These are phyloP conservation scores for Tetrapedia diversipes DNA, from an alignment of 2,888 invertebrate genomes.

Conservation along the genomic window DNA sequence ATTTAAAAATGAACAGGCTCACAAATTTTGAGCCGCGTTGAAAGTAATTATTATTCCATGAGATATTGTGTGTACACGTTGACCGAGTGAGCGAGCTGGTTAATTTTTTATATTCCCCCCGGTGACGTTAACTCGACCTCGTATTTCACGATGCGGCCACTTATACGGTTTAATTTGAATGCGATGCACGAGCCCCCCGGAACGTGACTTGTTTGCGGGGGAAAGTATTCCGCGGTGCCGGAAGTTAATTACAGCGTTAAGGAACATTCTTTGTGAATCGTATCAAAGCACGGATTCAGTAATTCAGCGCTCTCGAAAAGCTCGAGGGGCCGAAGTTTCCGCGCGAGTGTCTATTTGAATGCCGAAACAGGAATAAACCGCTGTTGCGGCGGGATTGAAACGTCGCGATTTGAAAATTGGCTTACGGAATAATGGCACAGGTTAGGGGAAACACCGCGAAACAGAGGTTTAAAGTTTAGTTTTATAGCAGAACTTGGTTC, in stretches of 20 bases:
- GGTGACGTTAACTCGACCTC: background rate
- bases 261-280: constrained; percentile 20
- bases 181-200: constrained; percentile 6
- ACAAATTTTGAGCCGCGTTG: background rate
- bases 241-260: constrained; percentile 26
- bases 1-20: background rate
- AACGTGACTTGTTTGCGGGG: constrained; percentile 25
- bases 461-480: no score
- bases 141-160: constrained; percentile 4
- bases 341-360: background rate
- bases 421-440: no score
- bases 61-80: background rate
- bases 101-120: background rate
- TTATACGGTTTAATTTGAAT: constrained; percentile 7
- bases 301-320: background rate
- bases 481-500: no score
- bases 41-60: background rate
- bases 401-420: no score
- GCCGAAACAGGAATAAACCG: background rate
- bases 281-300: constrained; percentile 16
- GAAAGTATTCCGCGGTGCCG: constrained; percentile 9
- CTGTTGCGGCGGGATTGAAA: background rate
- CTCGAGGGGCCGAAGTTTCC: background rate
- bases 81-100: background rate
- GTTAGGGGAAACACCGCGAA: no score